Conservation (phyloP, 2,797 vertebrate species). For the Phoeniculus purpureus region DNA sequence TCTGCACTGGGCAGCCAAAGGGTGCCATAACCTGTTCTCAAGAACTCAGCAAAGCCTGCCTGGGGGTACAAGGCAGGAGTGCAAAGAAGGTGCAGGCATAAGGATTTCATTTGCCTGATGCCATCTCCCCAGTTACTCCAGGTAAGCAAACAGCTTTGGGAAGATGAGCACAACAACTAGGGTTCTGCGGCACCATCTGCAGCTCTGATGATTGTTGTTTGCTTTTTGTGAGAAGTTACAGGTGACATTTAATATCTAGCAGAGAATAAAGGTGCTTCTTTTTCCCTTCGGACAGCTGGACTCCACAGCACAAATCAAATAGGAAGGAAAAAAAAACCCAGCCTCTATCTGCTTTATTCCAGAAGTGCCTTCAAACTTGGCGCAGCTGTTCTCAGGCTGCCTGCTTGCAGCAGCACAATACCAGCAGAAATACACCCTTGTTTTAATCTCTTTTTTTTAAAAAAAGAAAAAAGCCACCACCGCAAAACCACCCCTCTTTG, state of each 20-base stretch:
- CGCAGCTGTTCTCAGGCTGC: conserved; percentile 54
- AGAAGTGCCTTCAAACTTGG: conserved; percentile 63
- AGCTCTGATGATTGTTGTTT: conserved; percentile 28
- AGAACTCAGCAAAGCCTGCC: background rate
- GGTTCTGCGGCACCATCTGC: conserved; percentile 49
- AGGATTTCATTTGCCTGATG: background rate
- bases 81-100: background rate
- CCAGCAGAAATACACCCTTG: conserved; percentile 62
- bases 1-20: background rate
- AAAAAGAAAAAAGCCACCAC: background rate
- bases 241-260: conserved; percentile 56
- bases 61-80: background rate
- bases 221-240: conserved; percentile 17
- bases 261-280: conserved; percentile 61
- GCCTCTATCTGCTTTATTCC: conserved; percentile 57
- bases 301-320: conserved; percentile 56
- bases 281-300: conserved; percentile 62
- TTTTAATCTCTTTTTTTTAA: conserved; percentile 54
- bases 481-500: conserved; percentile 55
- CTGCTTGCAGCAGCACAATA: conserved; percentile 44
- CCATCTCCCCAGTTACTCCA: background rate
- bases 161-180: background rate
- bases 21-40: background rate
- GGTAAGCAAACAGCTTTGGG: conserved; percentile 25
- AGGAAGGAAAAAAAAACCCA: background rate